phyloP scores from a whole-genome alignment of 2,113 vertebrate species.

The Seriola dumerili region DNA sequence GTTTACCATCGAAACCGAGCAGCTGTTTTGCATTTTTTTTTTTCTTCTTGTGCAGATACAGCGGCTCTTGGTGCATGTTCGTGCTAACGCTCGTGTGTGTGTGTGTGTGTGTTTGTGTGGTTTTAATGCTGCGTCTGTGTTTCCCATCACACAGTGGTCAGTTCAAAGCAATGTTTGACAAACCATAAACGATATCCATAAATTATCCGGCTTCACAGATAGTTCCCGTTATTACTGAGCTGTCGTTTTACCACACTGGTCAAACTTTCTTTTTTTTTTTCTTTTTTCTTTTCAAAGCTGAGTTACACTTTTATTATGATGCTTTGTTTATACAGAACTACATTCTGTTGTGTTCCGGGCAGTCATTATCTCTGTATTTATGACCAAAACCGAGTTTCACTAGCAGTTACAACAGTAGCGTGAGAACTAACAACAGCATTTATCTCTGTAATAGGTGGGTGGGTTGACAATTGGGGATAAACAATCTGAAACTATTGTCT shows the following conservation, averaged over 20 bases:
- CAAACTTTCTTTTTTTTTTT: background rate
- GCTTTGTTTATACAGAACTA: constrained; percentile 37
- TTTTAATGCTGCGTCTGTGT: constrained; percentile 45
- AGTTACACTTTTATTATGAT: background rate
- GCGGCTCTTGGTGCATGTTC: background rate
- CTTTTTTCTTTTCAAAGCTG: background rate
- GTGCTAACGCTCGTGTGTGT: constrained; percentile 2
- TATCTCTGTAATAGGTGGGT: constrained; percentile 8
- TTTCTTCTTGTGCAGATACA: background rate
- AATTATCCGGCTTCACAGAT: constrained; percentile 54
- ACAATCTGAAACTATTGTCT: background rate
- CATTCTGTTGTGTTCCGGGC: constrained; percentile 5
- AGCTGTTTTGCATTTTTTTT: background rate
- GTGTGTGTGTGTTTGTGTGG: constrained; percentile 27
- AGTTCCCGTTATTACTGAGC: constrained; percentile 59
- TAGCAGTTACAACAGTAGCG: background rate
- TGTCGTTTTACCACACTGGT: constrained; percentile 26
- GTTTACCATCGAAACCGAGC: background rate
- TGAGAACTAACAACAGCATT: constrained; percentile 33
- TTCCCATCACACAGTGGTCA: constrained; percentile 63
- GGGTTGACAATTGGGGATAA: constrained; percentile 1
- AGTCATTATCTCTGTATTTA: constrained; percentile 25
- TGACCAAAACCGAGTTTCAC: background rate
- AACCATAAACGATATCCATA: constrained; percentile 63
- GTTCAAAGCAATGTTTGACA: constrained; percentile 64